Base-by-base conservation (phyloP, 1,140 invertebrate genomes). In the Tetramorium parvispinum region DNA sequence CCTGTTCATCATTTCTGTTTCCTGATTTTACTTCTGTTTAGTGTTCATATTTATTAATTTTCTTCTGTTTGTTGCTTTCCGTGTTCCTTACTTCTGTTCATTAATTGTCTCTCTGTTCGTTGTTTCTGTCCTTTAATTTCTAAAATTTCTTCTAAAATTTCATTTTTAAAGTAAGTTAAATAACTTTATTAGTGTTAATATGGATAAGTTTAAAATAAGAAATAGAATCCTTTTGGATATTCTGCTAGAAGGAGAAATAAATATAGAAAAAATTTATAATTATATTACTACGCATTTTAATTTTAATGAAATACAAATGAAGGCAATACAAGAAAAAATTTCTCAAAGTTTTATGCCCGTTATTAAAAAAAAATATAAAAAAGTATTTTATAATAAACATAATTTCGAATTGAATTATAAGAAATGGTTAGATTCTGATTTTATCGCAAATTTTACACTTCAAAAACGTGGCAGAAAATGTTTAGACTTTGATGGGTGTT, bases 261-360 rank as follows among this genome's bases (percentile, higher is more conserved):
- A 59, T 27, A 8, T 65, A 37, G 61, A 65, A 16, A 65, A 65
- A 37, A 65, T 65, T 37, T 65, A 65, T 37, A 4, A 65, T 65
- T 65, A 65, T n/a, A 37, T 65, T 16, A 65, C 61, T 43, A 43
- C 13, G 32, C 59, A 61, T 40, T 37, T 65, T 37, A 65, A 37
- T 65, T 65, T 65, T 37, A 65, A 6, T 65, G 27, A 18, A 11
- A 5, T 32, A 4, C 32, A 32, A 32, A 32, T 32, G 32, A 32
- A 32, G 32, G 27, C 1, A 27, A 27, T 40, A 63, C 6, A 16
- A 16, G 18, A 40, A 63, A 63, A 63, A 18, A 40, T 63, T 63
- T 63, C 32, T 63, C 61, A 63, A 63, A 63, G 27, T 7, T 63
- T 37, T 10, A 37, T 63, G 61, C 32, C 32, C 2, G n/a, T 37